Base-by-base conservation (phyloP, 2,888 invertebrate species). In the Gari tellinella region DNA sequence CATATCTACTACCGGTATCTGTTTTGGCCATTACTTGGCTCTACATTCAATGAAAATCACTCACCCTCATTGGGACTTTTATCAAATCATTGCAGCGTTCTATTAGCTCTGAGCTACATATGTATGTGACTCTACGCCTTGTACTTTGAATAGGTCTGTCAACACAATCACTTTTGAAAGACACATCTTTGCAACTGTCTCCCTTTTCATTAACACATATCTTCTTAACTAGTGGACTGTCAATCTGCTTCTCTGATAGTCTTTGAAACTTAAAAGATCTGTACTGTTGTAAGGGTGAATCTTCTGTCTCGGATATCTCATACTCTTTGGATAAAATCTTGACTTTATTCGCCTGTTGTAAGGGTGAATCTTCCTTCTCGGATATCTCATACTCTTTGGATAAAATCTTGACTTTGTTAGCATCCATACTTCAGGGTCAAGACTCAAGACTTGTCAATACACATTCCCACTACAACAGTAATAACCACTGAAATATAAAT, bases 321-420 rank as follows among this genome's bases (percentile, higher is more conserved):
- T 68, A 74, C 46, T 68, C 65, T 52, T 64, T 60, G n/a, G 58
- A 60, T 10, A 63, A 53, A 21, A 41, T 40, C 19, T 58, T 58
- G 10, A n/a, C 5, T 17, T 7, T 12, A 4, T 25, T 51, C 5
- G 51, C 26, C 17, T 63, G 38, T 31, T 53, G 60, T 2, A 68
- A n/a, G 23, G 76, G 76, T n/a, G 76, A 76, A 43, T 76, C 76
- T 17, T 68, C 65, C 15, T 48, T 38, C 14, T 74, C 74, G 2
- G 65, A 52, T 51, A 74, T 68, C 0, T 68, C 68, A 57, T 68
- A 74, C 46, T 68, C 65, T 52, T 64, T 60, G n/a, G 58, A 60
- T 10, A 63, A 53, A 21, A 41, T 40, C 19, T 58, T 58, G 10
- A n/a, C 5, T 17, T 1, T n/a, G 17, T 19, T 17, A 5, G 37